A percentile compares a stretch with the other conserved stretches of the same genome.
These are phyloP conservation scores for Xiphorhynchus elegans DNA, from an alignment of 2,113 vertebrate species.

Conservation along the genomic window DNA sequence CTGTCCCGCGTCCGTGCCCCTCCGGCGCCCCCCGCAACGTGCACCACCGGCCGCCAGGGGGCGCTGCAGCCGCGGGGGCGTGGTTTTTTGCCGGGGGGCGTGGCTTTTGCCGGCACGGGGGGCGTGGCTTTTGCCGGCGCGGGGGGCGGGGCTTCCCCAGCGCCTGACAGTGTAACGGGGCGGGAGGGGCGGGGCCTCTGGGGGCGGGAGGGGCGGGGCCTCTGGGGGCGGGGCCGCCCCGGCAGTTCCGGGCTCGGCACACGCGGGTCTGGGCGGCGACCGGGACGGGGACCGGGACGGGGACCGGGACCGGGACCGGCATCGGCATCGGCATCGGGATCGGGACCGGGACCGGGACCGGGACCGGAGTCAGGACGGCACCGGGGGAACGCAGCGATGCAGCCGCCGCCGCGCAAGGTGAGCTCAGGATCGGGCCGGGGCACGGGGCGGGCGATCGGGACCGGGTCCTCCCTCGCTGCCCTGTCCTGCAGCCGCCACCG, in stretches of 20 bases:
- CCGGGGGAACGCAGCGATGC: constrained; percentile 52
- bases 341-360: no score
- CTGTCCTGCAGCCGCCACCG: not conserved
- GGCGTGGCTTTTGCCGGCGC: fast-evolving
- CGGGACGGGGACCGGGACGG: not conserved
- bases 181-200: not conserved
- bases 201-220: not conserved
- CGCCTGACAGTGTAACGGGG: fast-evolving
- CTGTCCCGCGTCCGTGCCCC: not conserved
- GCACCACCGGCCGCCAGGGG: not conserved
- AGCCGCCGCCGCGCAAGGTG: constrained; percentile 80
- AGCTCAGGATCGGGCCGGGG: not conserved
- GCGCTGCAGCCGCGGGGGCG: not conserved
- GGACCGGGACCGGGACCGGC: no score
- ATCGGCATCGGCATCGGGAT: no score
- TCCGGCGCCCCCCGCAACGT: fast-evolving
- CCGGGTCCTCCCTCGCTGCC: not conserved
- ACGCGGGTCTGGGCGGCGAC: not conserved
- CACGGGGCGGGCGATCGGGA: not conserved
- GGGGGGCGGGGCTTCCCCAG: not conserved
- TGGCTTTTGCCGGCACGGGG: not conserved
- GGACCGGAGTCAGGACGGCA: fast-evolving
- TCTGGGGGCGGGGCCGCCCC: not conserved
- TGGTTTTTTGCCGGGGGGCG: not conserved
- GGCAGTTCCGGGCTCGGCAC: not conserved